phyloP scores from a whole-genome alignment of 2,113 vertebrate genomes.

The Eidolon helvum region DNA sequence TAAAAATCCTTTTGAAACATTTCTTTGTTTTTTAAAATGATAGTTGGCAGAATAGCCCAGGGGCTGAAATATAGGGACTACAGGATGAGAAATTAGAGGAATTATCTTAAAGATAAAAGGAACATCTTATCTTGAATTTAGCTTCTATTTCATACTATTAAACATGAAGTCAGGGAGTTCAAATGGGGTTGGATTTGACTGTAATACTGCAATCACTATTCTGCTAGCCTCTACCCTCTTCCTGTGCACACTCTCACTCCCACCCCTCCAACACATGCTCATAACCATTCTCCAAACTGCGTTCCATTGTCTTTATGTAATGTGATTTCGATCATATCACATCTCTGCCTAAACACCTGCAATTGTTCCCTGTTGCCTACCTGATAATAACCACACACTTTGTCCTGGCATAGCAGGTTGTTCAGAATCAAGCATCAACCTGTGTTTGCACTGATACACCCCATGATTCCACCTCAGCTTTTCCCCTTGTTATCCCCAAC shows the following conservation, averaged over 20 bases:
- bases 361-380: neutral
- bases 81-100: neutral
- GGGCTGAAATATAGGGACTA: neutral
- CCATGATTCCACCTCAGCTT: neutral
- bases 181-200: neutral
- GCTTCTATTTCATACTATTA: neutral
- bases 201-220: neutral
- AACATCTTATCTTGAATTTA: neutral
- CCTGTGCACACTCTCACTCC: neutral
- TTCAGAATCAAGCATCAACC: neutral
- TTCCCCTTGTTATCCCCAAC: neutral
- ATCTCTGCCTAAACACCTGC: neutral
- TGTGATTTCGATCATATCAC: neutral
- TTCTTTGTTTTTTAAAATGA: neutral
- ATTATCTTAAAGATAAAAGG: neutral
- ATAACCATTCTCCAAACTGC: neutral
- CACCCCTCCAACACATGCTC: neutral
- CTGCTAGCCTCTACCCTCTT: neutral
- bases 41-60: neutral
- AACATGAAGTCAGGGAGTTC: neutral
- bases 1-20: neutral
- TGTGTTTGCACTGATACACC: neutral
- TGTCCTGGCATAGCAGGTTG: fast-evolving
- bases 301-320: neutral
- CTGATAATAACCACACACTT: neutral